phyloP scores from a whole-genome alignment of 2,113 vertebrate genomes.

The Castor canadensis region DNA sequence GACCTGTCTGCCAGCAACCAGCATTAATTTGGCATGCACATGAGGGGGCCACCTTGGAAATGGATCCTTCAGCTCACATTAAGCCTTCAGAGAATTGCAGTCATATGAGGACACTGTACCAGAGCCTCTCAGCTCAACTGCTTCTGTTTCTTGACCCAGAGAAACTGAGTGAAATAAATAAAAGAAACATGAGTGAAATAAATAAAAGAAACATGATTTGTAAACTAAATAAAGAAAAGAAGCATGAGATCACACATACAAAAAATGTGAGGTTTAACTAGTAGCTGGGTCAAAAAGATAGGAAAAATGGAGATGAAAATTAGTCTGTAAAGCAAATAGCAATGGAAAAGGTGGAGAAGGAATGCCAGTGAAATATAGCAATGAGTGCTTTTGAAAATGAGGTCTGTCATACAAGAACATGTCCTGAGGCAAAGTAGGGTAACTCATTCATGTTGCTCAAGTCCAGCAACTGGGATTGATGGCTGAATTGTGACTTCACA shows the following conservation, averaged over 20 bases:
- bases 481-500: no score
- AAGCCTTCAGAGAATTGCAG: neutral
- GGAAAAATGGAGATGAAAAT: neutral
- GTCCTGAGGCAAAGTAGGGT: neutral
- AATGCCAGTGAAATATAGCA: neutral
- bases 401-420: neutral
- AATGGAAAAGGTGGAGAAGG: neutral
- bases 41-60: neutral
- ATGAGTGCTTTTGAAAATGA: neutral
- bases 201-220: neutral
- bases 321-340: neutral
- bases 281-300: neutral
- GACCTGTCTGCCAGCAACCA: neutral
- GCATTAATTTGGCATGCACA: neutral
- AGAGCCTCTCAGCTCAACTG: neutral
- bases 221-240: neutral
- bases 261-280: neutral
- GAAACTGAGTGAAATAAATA: no score
- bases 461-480: neutral
- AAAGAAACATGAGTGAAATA: neutral
- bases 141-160: neutral
- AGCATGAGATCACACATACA: neutral
- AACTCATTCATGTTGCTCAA: neutral
- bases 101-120: rapidly evolving
- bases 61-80: neutral